Conservation (phyloP, 2,113 vertebrate genomes). For the Todiramphus saurophagus region DNA sequence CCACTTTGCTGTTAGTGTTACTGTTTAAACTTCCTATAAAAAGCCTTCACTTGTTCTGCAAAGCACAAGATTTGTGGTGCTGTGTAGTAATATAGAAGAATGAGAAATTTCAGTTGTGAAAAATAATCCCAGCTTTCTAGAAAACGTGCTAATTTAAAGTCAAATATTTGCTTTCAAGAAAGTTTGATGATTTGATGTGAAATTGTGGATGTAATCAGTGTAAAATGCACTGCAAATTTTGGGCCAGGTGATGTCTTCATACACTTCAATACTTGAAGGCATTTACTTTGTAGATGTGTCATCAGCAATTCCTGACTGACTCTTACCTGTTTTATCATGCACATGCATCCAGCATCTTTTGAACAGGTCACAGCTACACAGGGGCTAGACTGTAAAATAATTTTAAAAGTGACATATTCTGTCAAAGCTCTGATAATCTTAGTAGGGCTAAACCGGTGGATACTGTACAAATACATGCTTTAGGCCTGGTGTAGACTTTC, state of each 20-base stretch:
- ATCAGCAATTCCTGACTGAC: not conserved
- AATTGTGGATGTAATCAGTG: not conserved
- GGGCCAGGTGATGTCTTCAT: not conserved
- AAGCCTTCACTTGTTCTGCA: not conserved
- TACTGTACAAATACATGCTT: not conserved
- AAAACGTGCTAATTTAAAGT: not conserved
- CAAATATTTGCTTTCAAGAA: not conserved
- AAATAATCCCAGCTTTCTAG: not conserved
- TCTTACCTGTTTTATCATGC: not conserved
- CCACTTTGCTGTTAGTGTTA: not conserved
- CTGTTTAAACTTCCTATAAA: not conserved
- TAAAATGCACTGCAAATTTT: not conserved
- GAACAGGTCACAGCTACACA: not conserved
- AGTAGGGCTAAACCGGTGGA: not conserved
- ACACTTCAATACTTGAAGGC: not conserved
- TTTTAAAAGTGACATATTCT: fast-evolving
- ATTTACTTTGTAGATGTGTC: not conserved
- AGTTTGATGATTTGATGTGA: not conserved
- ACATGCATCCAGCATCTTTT: not conserved
- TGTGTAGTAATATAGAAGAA: not conserved
- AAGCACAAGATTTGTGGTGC: not conserved
- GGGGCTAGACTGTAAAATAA: not conserved
- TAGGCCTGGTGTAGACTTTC: not conserved
- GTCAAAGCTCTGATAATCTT: not conserved
- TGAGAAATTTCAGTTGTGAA: not conserved